Evolutionary conservation across 2,888 invertebrate species (phyloP).

Genomic region (Diachrysia chrysitis): DNA sequence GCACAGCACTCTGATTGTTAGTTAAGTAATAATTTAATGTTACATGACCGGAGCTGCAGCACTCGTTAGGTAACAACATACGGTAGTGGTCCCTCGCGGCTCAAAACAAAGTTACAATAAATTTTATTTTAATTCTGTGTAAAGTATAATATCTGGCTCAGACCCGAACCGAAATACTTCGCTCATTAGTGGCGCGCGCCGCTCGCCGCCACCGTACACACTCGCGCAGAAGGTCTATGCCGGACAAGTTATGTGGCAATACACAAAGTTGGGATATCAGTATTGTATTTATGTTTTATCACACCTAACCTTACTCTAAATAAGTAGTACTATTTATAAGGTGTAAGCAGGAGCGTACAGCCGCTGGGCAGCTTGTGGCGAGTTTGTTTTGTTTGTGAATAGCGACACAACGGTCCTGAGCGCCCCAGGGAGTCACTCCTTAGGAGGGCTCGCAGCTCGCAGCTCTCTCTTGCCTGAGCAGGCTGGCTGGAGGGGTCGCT

Average conservation of each 20-base stretch:
- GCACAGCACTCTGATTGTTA: too few species aligned
- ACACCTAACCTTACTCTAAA: too few species aligned
- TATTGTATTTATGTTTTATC: neutral
- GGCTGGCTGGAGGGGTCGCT: too few species aligned
- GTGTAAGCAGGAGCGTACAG: too few species aligned
- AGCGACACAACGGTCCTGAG: too few species aligned
- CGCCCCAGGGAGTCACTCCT: too few species aligned
- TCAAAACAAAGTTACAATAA: conserved; percentile 22
- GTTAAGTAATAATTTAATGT: too few species aligned
- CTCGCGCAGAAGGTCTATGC: neutral
- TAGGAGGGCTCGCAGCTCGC: too few species aligned
- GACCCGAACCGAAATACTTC: conserved; percentile 30
- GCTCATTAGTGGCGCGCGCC: conserved; percentile 42
- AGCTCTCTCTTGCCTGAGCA: too few species aligned
- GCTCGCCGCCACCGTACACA: neutral
- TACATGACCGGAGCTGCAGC: neutral
- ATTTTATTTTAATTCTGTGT: conserved; percentile 43
- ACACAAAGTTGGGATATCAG: neutral
- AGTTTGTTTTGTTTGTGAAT: too few species aligned
- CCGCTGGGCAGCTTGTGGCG: too few species aligned
- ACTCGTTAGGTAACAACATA: neutral
- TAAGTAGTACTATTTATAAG: too few species aligned
- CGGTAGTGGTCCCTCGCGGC: conserved; percentile 3
- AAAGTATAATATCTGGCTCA: conserved; percentile 32
- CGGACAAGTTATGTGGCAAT: neutral